A percentile compares a stretch with the other conserved stretches of the same genome.
phyloP scores from a whole-genome alignment of 2,797 vertebrate genomes.

The Cacajao melanocephalus region DNA sequence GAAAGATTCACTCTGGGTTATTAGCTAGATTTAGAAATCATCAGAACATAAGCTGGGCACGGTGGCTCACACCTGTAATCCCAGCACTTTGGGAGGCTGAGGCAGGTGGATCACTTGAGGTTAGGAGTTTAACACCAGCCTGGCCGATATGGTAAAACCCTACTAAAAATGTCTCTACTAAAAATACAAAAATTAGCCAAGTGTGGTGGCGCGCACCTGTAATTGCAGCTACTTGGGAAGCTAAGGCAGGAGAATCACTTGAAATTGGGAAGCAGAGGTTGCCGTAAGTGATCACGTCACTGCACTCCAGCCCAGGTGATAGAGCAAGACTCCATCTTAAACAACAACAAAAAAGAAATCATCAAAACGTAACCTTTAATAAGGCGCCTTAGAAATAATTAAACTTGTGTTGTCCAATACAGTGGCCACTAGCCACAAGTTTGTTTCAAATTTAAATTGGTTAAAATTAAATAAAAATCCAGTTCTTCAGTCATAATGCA shows the following conservation, averaged over 20 bases:
- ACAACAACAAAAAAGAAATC: not conserved
- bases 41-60: not conserved
- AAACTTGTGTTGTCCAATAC: not conserved
- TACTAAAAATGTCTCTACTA: too few relatives aligned
- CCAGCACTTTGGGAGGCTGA: not conserved
- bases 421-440: not conserved
- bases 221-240: not conserved
- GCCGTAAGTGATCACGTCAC: not conserved
- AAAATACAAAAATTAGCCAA: not conserved
- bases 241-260: not conserved
- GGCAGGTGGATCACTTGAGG: not conserved
- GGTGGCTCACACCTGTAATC: not conserved
- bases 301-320: not conserved
- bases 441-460: not conserved
- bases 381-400: conserved; percentile 10
- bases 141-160: not conserved
- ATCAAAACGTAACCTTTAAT: not conserved
- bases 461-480: not conserved
- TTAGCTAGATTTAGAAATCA: not conserved
- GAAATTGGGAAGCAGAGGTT: not conserved
- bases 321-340: not conserved
- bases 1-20: not conserved
- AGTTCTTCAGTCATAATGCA: not conserved
- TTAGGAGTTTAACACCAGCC: not conserved
- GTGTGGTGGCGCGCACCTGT: not conserved